Evolutionary conservation across 2,888 invertebrate genomes (phyloP).

Genomic region (Napeogenes sylphis): DNA sequence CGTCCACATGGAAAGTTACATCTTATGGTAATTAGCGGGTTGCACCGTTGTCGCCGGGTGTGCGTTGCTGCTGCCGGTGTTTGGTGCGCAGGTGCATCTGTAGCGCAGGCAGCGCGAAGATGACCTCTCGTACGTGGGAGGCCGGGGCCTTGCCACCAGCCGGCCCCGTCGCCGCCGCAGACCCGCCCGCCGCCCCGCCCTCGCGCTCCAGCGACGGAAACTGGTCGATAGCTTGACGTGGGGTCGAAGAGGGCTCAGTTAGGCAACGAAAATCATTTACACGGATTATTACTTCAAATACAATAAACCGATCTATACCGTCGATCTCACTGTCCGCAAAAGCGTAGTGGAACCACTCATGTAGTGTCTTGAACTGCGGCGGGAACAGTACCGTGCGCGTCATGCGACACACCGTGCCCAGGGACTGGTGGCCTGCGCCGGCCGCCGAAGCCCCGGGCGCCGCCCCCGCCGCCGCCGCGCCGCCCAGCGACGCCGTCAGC

Average conservation of each 20-base stretch:
- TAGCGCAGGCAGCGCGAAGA: constrained; percentile 95
- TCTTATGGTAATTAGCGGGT: background rate
- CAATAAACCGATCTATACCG: constrained; percentile 72
- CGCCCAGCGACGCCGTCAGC: constrained; percentile 90
- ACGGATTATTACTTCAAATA: background rate
- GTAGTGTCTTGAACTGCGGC: constrained; percentile 94
- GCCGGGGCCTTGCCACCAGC: constrained; percentile 60
- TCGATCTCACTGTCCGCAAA: constrained; percentile 96
- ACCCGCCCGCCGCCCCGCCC: constrained; percentile 54
- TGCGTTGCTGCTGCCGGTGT: constrained; percentile 87
- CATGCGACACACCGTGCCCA: constrained; percentile 96
- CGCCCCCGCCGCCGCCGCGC: constrained; percentile 71
- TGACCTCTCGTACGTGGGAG: constrained; percentile 92
- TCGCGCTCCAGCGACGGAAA: constrained; percentile 94
- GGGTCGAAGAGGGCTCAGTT: background rate
- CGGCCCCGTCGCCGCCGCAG: constrained; percentile 81
- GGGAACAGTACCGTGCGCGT: constrained; percentile 95
- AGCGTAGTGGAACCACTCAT: constrained; percentile 98
- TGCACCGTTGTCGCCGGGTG: constrained; percentile 81
- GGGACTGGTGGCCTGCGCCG: constrained; percentile 86
- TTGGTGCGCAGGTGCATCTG: constrained; percentile 95
- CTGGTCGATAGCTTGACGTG: constrained; percentile 85
- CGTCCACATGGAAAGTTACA: too few relatives aligned
- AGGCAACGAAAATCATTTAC: background rate
- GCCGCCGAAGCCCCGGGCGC: constrained; percentile 74